Percentiles rank a stretch among this genome's conserved stretches.
These are phyloP conservation scores for Enchytraeus crypticus DNA, from an alignment of 2,888 invertebrate species.

Conservation along the genomic window DNA sequence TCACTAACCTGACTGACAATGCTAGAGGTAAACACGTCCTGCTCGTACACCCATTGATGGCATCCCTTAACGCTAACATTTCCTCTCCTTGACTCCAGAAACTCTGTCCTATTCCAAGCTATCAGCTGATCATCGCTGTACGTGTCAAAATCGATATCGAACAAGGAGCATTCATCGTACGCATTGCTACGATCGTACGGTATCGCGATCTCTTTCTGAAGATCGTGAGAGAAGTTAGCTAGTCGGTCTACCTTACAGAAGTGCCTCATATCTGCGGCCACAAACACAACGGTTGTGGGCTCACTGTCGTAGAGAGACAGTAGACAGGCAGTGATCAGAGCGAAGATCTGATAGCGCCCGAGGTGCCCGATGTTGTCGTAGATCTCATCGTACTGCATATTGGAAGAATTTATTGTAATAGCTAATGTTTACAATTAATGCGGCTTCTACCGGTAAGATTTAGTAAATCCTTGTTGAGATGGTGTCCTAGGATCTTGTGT, in stretches of 20 bases:
- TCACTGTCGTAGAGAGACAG: constrained; percentile 10
- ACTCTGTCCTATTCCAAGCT: constrained; percentile 17
- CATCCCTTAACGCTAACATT: neutral
- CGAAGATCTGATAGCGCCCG: constrained; percentile 8
- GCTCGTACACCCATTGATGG: constrained; percentile 17
- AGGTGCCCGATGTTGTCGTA: constrained; percentile 8
- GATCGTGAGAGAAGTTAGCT: constrained; percentile 5
- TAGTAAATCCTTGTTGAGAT: too few relatives aligned
- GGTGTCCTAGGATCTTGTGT: too few relatives aligned
- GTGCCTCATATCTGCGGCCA: constrained; percentile 18
- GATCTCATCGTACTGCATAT: constrained; percentile 12
- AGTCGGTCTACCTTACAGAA: constrained; percentile 19
- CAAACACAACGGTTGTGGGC: constrained; percentile 16
- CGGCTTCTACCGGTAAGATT: too few relatives aligned
- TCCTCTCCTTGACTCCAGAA: too few relatives aligned
- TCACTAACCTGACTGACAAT: constrained; percentile 18
- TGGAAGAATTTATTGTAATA: too few relatives aligned
- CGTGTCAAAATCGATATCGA: constrained; percentile 12
- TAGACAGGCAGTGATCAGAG: constrained; percentile 3
- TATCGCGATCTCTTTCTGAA: constrained; percentile 21
- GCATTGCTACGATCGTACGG: constrained; percentile 10
- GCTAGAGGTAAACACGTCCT: constrained; percentile 6
- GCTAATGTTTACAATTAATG: too few relatives aligned
- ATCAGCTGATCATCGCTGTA: constrained; percentile 11
- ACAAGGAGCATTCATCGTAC: constrained; percentile 14